Base-by-base conservation (phyloP, 2,113 vertebrate species). In the Myotis lucifugus region DNA sequence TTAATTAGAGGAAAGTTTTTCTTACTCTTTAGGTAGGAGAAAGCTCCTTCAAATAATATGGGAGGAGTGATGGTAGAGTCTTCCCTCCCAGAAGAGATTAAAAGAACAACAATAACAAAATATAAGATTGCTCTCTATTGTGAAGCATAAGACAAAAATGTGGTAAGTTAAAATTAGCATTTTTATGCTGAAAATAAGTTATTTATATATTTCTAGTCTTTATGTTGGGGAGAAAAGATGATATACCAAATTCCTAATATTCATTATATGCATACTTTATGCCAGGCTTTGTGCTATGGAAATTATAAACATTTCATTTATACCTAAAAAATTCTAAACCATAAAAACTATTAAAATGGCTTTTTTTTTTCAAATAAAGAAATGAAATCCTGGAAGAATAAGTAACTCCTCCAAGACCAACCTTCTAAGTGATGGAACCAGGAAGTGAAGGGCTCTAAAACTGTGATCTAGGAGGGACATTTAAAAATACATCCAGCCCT, bases 171-270 rank as follows among this genome's bases (percentile, higher is more conserved):
- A 59, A 70, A 81, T 74, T 12, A 48, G 15, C 11, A 66, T 32
- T 82, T 90, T 87, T 29, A 81, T 78, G 14, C 8, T 88, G n/a
- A 84, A 88, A 88, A 85, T 34, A 88, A 93, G 15, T 8, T 85
- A 46, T 3, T 64, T 67, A 32, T 13, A 8, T 40, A 78, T 6
- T 37, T 79, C 46, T 37, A 72, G 37, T 2, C 23, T 15, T 92
- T 66, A 13, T 21, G 25, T 76, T 70, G 29, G 23, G 9, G 1
- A 92, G 42, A 82, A 94, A 72, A 69, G 10, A 54, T 48, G 46
- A 29, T 42, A 48, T 1, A 25, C 1, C 7, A 72, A 50, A 92
- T 73, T 48, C 14, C 3, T 93, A 48, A 84, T 48, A 34, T 88
- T 54, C 69, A 69, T 79, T 21, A 18, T 54, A 37, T 6, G 29